Base-by-base conservation (phyloP, 1,140 invertebrate genomes). In the Chymomyza costata region DNA sequence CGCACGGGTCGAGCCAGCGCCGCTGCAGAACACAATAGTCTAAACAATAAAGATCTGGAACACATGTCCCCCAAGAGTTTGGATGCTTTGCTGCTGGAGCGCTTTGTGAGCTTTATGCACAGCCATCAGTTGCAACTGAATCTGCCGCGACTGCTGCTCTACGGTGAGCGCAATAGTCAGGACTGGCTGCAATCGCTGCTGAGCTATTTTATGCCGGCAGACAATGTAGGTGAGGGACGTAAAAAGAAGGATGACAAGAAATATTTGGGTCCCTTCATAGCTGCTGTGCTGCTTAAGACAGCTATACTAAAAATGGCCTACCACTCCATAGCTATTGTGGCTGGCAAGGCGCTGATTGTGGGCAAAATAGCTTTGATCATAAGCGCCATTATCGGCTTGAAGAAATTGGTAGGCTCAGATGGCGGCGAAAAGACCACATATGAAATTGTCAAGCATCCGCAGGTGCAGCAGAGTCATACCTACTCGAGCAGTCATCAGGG, bases 371-470 rank as follows among this genome's bases (percentile, higher is more conserved):
- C 93, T 8, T 83, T 95, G 1, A 87, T 93, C 1, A 86, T 95
- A 11, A 92, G 91, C 25, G 90, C 90, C 6, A 91, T 93, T 30
- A 88, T 94, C 32, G 92, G 91, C 0, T 86, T 95, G 32, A 94
- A 93, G 86, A 93, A 93, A 73, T 85, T 93, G 14, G 89, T 92
- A 0, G 87, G 89, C 3, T 85, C 87, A 28, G 88, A 89, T 50
- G 87, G 88, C 11, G 88, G 90, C 39, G 92, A 93, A 71, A 94
- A 93, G 82, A 94, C 92, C 1, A 93, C 93, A 8, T 93, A 93
- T 67, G 93, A 94, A 86, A 93, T 94, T 74, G 91, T 94, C 11
- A 94, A 94, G 82, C 91, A 93, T 86, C 93, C 93, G n/a, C 90
- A 93, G 63, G 90, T 93, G 43, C 92, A 90, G 30, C 91, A 92